Percentiles rank a stretch among this genome's conserved stretches.
phyloP scores from a whole-genome alignment of 1,140 invertebrate genomes.

The Drosophila athabasca region DNA sequence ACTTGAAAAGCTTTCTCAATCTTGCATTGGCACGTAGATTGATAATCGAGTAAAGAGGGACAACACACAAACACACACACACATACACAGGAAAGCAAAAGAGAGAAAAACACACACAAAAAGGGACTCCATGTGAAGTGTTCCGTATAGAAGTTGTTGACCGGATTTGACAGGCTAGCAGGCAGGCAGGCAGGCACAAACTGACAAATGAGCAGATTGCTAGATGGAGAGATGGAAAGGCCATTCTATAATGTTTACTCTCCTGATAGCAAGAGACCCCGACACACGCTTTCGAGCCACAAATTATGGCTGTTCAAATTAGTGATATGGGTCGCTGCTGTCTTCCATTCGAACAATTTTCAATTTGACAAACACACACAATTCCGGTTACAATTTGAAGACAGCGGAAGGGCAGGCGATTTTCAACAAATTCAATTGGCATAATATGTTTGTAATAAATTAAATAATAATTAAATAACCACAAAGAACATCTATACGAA shows the following conservation, averaged over 20 bases:
- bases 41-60: constrained; percentile 27
- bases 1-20: constrained; percentile 56
- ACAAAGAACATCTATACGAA: too few relatives aligned
- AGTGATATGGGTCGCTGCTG: too few relatives aligned
- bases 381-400: too few relatives aligned
- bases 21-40: constrained; percentile 56
- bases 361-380: too few relatives aligned
- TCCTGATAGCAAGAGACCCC: too few relatives aligned
- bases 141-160: constrained; percentile 13
- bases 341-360: too few relatives aligned
- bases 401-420: too few relatives aligned
- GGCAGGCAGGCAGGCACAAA: background rate
- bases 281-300: too few relatives aligned
- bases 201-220: constrained; percentile 24
- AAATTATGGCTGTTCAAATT: too few relatives aligned
- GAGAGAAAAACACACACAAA: background rate
- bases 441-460: too few relatives aligned
- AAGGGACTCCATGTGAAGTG: background rate
- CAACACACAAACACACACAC: background rate
- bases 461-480: too few relatives aligned
- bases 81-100: background rate
- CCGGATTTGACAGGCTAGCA: constrained; percentile 16
- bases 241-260: constrained; percentile 1
- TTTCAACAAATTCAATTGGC: too few relatives aligned
- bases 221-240: constrained; percentile 8